Base-by-base conservation (phyloP, 2,888 invertebrate genomes). In the Orthosia gracilis region DNA sequence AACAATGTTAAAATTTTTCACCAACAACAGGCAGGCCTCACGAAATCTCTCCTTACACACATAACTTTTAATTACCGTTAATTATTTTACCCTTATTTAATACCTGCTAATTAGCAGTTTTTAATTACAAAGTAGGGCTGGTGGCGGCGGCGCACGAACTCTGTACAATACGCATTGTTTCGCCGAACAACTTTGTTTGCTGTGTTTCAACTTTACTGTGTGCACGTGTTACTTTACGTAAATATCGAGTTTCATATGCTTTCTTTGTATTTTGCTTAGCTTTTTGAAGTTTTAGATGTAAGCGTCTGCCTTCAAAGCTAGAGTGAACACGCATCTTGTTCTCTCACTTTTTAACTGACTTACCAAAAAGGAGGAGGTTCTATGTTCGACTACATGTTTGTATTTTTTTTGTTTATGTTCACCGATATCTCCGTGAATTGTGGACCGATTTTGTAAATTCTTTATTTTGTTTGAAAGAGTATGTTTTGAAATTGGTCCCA, bases 71-170 rank as follows among this genome's bases (percentile, higher is more conserved):
- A 86, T 69, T 63, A 64, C 54, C 64, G 58, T 85, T 85, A 85
- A 85, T 79, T 82, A 85, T 82, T 70, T 71, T 76, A 64, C 87
- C 78, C 80, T 70, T 63, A 85, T 85, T 80, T 52, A 68, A 75
- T 75, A 69, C 72, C 69, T 61, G 73, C 80, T 87, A 87, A 85
- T 85, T 85, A 85, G 64, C 76, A 85, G 78, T 72, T 85, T 85
- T 87, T 82, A 82, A 87, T 87, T 80, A 78, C 58, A 78, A 76
- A 87, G 77, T 77, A 50, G 23, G 81, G 15, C 63, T 65, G 82
- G 73, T 67, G 65, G 69, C 17, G 15, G 57, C 55, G 21, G 63
- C 26, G 54, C 12, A 49, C 49, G 68, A 75, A 66, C 67, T 84
- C 68, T 15, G 40, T n/a, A 82, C 78, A 76, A 72, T 77, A 73